Evolutionary conservation across 2,888 invertebrate species (phyloP).

Genomic region (Parelbella ahira): DNA sequence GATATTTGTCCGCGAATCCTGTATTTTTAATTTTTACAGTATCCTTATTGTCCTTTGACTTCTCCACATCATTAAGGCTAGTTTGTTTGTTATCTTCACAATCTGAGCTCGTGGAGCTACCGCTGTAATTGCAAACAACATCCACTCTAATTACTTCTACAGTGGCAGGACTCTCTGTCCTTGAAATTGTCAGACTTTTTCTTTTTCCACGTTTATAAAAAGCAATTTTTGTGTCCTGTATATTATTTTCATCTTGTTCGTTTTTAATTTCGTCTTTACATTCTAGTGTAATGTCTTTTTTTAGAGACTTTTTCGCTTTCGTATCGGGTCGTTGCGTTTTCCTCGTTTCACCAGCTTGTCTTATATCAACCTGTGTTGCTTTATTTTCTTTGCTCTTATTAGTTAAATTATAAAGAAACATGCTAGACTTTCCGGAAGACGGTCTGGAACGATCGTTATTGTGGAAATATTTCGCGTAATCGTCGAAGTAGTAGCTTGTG

Average conservation of each 20-base stretch:
- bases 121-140: slow-evolving; percentile 61
- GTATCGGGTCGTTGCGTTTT: slow-evolving; percentile 38
- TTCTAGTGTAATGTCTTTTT: slow-evolving; percentile 17
- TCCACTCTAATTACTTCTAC: slow-evolving; percentile 74
- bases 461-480: slow-evolving; percentile 62
- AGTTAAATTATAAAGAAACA: slow-evolving; percentile 41
- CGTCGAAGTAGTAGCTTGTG: slow-evolving; percentile 58
- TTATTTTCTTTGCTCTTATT: slow-evolving; percentile 48
- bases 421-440: slow-evolving; percentile 56
- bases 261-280: slow-evolving; percentile 34
- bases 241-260: slow-evolving; percentile 29
- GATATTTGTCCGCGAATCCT: slow-evolving; percentile 57
- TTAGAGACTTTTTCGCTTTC: slow-evolving; percentile 33
- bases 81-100: slow-evolving; percentile 43
- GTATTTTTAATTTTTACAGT: slow-evolving; percentile 41
- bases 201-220: slow-evolving; percentile 58
- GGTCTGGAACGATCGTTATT: slow-evolving; percentile 55
- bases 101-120: slow-evolving; percentile 43
- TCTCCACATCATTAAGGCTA: slow-evolving; percentile 24
- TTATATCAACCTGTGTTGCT: slow-evolving; percentile 46
- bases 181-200: slow-evolving; percentile 69
- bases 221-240: slow-evolving; percentile 51
- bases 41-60: slow-evolving; percentile 33
- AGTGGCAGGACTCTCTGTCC: slow-evolving; percentile 68
- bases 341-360: slow-evolving; percentile 28